Evolutionary conservation across 1,140 invertebrate species (phyloP).

Genomic region (Ylistrum balloti): DNA sequence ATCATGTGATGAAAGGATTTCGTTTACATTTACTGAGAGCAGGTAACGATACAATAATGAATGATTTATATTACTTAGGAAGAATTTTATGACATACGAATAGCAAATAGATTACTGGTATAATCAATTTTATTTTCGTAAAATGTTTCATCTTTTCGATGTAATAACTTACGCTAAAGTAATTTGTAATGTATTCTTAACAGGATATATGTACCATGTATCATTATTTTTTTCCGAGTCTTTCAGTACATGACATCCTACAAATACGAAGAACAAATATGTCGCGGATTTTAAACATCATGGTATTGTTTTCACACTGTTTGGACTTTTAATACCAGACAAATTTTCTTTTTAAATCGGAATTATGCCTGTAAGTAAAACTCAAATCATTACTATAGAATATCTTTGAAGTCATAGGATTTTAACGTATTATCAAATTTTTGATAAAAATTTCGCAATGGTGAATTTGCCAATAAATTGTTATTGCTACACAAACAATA

Average conservation of each 20-base stretch:
- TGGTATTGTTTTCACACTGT: too few relatives aligned
- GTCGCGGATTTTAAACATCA: too few relatives aligned
- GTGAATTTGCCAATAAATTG: too few relatives aligned
- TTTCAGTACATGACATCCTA: not conserved
- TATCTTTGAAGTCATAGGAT: too few relatives aligned
- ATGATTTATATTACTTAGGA: not conserved
- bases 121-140: not conserved
- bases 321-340: too few relatives aligned
- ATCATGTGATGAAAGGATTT: constrained; percentile 19
- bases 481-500: too few relatives aligned
- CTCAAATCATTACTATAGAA: too few relatives aligned
- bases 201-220: not conserved
- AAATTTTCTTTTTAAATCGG: too few relatives aligned
- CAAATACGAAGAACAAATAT: not conserved
- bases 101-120: not conserved
- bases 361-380: too few relatives aligned
- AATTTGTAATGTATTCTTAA: constrained; percentile 3
- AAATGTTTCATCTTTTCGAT: not conserved
- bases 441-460: too few relatives aligned
- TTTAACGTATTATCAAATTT: too few relatives aligned
- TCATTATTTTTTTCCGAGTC: not conserved
- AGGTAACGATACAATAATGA: not conserved
- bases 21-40: constrained; percentile 22
- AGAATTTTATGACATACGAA: not conserved
- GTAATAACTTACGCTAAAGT: not conserved